Evolutionary conservation across 2,888 invertebrate genomes (phyloP).

Genomic region (Brenthis ino): DNA sequence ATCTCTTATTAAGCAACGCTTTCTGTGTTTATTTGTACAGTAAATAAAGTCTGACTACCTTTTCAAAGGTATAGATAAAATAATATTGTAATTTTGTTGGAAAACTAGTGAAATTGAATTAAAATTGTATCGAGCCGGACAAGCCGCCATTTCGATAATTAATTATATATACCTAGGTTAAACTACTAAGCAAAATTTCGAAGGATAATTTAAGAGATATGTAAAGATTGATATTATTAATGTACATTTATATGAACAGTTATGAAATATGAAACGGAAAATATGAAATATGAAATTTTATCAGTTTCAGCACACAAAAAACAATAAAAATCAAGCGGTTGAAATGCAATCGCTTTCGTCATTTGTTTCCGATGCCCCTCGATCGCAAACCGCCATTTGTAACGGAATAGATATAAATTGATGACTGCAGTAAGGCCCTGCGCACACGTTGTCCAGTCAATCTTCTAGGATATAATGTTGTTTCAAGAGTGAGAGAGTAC

Average conservation of each 20-base stretch:
- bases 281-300: slow-evolving; percentile 22
- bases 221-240: too few relatives aligned
- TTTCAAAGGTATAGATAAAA: too few relatives aligned
- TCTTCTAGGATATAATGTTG: slow-evolving; percentile 21
- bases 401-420: slow-evolving; percentile 73
- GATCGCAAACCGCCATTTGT: slow-evolving; percentile 71
- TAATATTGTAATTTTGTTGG: too few relatives aligned
- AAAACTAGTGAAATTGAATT: background rate
- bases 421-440: slow-evolving; percentile 59
- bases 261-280: background rate
- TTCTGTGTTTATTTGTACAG: slow-evolving; percentile 21
- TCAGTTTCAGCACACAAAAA: slow-evolving; percentile 32
- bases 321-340: slow-evolving; percentile 51
- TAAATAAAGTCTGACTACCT: too few relatives aligned
- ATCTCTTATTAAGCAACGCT: slow-evolving; percentile 21
- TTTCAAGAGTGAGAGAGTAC: slow-evolving; percentile 13
- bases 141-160: too few relatives aligned
- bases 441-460: slow-evolving; percentile 23
- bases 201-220: too few relatives aligned
- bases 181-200: too few relatives aligned
- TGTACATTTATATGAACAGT: background rate
- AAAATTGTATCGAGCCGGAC: background rate
- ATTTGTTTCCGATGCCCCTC: slow-evolving; percentile 73
- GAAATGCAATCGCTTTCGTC: slow-evolving; percentile 51
- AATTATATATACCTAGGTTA: too few relatives aligned